Conservation (phyloP, 2,888 invertebrate genomes). For the Brachypalpus laphriformis region DNA sequence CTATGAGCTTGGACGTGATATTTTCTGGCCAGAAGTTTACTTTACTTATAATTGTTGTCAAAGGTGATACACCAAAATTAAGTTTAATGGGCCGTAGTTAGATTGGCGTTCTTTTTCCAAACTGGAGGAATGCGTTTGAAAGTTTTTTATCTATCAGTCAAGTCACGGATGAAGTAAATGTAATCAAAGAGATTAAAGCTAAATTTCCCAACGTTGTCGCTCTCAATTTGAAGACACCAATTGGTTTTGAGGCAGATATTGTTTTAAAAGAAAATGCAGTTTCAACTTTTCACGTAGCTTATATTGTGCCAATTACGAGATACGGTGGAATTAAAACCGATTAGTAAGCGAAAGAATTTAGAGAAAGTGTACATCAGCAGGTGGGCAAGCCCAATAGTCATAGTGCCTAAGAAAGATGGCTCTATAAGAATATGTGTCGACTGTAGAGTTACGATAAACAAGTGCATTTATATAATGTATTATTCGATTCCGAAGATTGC, state of each 20-base stretch:
- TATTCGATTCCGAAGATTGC: no score
- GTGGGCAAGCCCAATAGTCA: slow-evolving; percentile 69
- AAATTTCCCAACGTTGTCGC: slow-evolving; percentile 1
- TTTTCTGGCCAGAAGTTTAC: no score
- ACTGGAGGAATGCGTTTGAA: neutral
- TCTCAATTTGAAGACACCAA: slow-evolving; percentile 30
- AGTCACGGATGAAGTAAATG: no score
- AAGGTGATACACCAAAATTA: slow-evolving; percentile 2
- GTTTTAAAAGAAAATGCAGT: no score
- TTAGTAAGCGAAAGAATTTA: slow-evolving; percentile 7
- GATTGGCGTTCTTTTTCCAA: no score
- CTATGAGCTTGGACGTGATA: neutral
- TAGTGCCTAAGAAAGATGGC: neutral
- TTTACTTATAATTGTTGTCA: slow-evolving; percentile 1
- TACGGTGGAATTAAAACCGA: slow-evolving; percentile 23
- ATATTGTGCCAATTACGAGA: slow-evolving; percentile 55
- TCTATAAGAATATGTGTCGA: no score
- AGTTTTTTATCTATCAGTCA: neutral
- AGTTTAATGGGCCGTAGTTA: slow-evolving; percentile 3
- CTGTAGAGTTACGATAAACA: no score
- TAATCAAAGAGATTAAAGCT: no score
- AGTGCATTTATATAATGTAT: no score
- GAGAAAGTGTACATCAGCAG: slow-evolving; percentile 31
- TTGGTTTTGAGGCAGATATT: slow-evolving; percentile 39
- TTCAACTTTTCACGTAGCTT: slow-evolving; percentile 43